Percentiles rank a stretch among this genome's conserved stretches.
Conservation (phyloP, 2,888 invertebrate species). For the Cloeon dipterum region DNA sequence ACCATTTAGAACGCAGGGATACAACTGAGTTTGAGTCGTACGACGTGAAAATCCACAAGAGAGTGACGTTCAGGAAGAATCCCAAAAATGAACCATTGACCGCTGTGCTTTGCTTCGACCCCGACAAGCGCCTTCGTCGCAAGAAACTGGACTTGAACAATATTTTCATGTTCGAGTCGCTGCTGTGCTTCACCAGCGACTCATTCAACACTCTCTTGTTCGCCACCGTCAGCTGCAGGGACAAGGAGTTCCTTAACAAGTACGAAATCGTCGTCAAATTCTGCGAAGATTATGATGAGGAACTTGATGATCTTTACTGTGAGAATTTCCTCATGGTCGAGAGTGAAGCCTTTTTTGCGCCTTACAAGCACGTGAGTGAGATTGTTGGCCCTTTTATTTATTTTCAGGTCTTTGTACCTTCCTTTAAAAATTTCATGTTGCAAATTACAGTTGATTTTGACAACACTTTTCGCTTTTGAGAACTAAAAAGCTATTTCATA, state of each 20-base stretch:
- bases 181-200: conserved; percentile 46
- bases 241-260: conserved; percentile 22
- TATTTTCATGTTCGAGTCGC: conserved; percentile 42
- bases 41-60: conserved; percentile 19
- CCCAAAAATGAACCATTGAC: conserved; percentile 20
- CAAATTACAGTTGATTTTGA: too few species aligned
- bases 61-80: conserved; percentile 22
- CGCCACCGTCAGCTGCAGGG: conserved; percentile 38
- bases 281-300: conserved; percentile 10
- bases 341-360: conserved; percentile 58
- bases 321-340: conserved; percentile 37
- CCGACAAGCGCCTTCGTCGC: conserved; percentile 8
- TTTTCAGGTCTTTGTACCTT: too few species aligned
- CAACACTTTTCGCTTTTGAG: too few species aligned
- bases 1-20: conserved; percentile 23
- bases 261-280: conserved; percentile 29
- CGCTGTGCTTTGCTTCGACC: conserved; percentile 13
- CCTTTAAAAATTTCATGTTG: too few species aligned
- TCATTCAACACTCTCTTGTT: conserved; percentile 42
- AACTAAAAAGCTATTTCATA: conserved; percentile 37
- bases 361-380: conserved; percentile 58
- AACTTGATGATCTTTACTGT: conserved; percentile 16
- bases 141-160: conserved; percentile 25
- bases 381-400: too few species aligned
- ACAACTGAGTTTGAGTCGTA: conserved; percentile 13